Evolutionary conservation across 2,797 vertebrate genomes (phyloP), one percentile per base, ranked within the genome.

Genomic region (Hemitrygon akajei): DNA sequence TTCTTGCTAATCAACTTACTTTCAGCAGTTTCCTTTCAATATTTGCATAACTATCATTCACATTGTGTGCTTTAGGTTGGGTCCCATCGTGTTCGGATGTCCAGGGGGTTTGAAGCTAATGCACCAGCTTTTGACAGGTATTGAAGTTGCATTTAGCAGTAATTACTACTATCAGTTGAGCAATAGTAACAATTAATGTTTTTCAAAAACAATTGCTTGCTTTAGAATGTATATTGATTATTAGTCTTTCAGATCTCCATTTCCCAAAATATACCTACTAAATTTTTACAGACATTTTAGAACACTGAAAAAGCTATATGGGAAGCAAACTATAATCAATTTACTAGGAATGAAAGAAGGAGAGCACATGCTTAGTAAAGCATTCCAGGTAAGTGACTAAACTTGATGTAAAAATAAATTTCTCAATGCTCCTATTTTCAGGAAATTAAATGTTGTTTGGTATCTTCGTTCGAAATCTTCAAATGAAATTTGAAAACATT

Each of bases 81-180:
- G 94, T 99, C 99, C 58, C 99, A 99, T 95, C 98, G 99, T 93
- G 99, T 99, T 94, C 98, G 99, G 95, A 98, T 99, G 96, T 99
- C 99, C 71, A 97, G 99, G 93, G 99, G 99, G 93, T 99, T 99
- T 94, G 99, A 99, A 96, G 98, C 98, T 0, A 99, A 99, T 22
- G 99, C 99, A 1, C 99, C 99, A 16, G 99, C 99, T 82, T 99
- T 99, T 96, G 99, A 99, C 96, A 98, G 99, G 99, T 99, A 96
- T 96, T 27, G 69, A 82, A 91, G 94, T 91, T 22, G 79, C 20
- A 11, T 27, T 40, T 92, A 94, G 92, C 76, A 40, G 20, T 47
- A 47, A 40, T 56, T 91, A 37, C 40, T 9, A 91, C 84, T 37
- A n/a, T 93, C 7, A 69, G 25, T 47, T 93, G 60, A 37, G 27